phyloP scores from a whole-genome alignment of 1,140 invertebrate genomes.

The Oedothorax gibbosus region DNA sequence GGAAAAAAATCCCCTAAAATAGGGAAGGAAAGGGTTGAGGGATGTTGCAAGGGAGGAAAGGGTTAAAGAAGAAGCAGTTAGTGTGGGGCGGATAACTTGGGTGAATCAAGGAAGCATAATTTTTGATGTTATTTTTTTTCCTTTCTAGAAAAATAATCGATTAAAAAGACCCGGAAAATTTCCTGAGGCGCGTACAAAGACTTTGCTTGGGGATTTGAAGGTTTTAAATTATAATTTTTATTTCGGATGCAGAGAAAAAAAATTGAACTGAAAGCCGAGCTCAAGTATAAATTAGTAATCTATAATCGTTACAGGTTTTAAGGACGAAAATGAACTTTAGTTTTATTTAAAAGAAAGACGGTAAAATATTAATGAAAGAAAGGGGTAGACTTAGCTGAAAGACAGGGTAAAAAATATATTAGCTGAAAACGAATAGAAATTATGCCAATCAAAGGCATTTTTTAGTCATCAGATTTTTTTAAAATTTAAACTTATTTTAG shows the following conservation, averaged over 20 bases:
- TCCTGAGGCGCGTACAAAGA: conserved; percentile 13
- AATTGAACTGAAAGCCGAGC: no score
- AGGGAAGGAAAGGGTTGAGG: conserved; percentile 4
- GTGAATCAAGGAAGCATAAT: conserved; percentile 26
- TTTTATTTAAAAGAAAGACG: no score
- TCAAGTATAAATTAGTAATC: no score
- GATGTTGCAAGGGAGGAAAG: conserved; percentile 36
- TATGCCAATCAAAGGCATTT: no score
- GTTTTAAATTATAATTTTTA: conserved; percentile 34
- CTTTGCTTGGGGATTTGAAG: conserved; percentile 16
- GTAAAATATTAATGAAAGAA: no score
- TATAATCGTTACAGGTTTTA: no score
- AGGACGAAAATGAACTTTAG: no score
- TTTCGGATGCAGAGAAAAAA: neutral
- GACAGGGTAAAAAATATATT: no score
- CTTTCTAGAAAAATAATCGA: conserved; percentile 1
- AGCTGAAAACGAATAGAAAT: no score
- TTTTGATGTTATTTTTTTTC: conserved; percentile 37
- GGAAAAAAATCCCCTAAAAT: neutral
- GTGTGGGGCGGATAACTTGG: conserved; percentile 30
- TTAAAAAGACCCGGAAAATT: conserved; percentile 7
- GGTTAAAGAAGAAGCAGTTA: conserved; percentile 31
- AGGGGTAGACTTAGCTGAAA: no score
- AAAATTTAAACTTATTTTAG: no score
- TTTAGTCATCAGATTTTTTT: no score